Evolutionary conservation across 2,888 invertebrate species (phyloP).

Genomic region (Chrysolina oricalcia): DNA sequence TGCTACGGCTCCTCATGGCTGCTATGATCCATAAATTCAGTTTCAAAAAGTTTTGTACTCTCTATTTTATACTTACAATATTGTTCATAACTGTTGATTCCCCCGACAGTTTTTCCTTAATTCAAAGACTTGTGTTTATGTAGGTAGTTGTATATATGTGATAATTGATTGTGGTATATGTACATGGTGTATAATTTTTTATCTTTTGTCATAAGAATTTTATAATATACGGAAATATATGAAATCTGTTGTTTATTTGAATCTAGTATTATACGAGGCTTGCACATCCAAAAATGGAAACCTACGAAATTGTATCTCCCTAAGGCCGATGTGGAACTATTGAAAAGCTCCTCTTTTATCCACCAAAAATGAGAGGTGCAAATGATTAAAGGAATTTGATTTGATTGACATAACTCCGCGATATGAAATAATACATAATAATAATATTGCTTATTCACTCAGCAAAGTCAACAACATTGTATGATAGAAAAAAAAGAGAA

Average conservation of each 20-base stretch:
- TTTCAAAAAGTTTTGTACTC: background rate
- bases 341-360: too few species aligned
- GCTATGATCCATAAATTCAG: background rate
- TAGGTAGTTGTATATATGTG: background rate
- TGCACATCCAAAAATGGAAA: too few species aligned
- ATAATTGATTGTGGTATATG: conserved; percentile 17
- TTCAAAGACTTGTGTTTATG: background rate
- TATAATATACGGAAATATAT: background rate
- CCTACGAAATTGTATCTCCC: too few species aligned
- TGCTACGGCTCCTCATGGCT: background rate
- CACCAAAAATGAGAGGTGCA: too few species aligned
- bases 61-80: background rate
- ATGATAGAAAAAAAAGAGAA: too few species aligned
- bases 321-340: too few species aligned
- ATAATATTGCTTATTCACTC: too few species aligned
- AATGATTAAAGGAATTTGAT: too few species aligned
- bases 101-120: background rate
- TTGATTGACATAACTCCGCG: too few species aligned
- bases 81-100: background rate
- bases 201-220: conserved; percentile 11
- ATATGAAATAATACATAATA: too few species aligned
- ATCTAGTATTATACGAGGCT: too few species aligned
- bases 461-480: too few species aligned
- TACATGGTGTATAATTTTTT: conserved; percentile 5
- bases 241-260: background rate